Conservation (phyloP, 35 echinoderm and acorn worm genomes). For the Lytechinus pictus region DNA sequence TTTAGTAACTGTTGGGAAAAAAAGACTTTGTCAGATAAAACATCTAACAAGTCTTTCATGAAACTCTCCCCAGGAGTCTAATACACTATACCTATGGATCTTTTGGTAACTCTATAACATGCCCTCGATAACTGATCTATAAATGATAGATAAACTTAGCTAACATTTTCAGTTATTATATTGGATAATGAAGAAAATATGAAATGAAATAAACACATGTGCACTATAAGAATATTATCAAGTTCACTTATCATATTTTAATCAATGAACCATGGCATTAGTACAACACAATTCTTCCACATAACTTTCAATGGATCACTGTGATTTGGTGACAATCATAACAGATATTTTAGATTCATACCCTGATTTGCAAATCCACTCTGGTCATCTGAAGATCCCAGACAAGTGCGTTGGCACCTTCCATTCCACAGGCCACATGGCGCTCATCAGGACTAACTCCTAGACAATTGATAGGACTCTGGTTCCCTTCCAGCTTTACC, state of each 20-base stretch:
- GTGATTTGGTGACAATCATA: background rate
- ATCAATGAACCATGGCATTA: background rate
- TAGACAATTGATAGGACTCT: conserved; percentile 51
- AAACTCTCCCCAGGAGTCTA: too few relatives aligned
- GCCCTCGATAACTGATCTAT: too few relatives aligned
- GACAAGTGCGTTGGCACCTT: conserved; percentile 55
- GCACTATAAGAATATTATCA: background rate
- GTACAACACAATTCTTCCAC: background rate
- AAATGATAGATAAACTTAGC: background rate
- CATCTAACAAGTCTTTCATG: too few relatives aligned
- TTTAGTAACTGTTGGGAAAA: too few relatives aligned
- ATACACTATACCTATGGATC: too few relatives aligned
- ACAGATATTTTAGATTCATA: background rate
- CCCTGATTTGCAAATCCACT: conserved; percentile 48
- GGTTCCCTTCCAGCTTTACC: conserved; percentile 38
- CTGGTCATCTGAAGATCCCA: conserved; percentile 60
- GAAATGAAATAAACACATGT: too few relatives aligned
- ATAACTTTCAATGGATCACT: background rate
- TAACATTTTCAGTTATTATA: background rate
- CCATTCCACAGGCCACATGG: conserved; percentile 53
- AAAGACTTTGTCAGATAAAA: too few relatives aligned
- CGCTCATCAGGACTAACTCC: conserved; percentile 58
- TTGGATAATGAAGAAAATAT: too few relatives aligned
- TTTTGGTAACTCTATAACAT: too few relatives aligned
- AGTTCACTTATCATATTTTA: background rate